These are phyloP conservation scores for Rhea americana DNA, from an alignment of 2,113 vertebrate species.

Conservation along the genomic window DNA sequence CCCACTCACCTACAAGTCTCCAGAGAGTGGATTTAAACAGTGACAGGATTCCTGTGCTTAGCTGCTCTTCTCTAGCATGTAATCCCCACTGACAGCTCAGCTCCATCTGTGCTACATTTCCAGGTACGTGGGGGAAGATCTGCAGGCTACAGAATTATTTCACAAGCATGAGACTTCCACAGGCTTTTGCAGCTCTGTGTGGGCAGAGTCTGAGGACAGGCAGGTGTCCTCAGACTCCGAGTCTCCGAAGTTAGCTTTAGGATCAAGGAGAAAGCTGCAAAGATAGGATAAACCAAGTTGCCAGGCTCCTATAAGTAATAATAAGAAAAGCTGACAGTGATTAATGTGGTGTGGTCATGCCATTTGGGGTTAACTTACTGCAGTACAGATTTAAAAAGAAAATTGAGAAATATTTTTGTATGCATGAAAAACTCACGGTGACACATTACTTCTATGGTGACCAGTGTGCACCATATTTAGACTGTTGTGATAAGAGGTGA, in stretches of 20 bases:
- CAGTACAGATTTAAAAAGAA: neutral
- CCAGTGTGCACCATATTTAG: neutral
- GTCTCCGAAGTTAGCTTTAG: neutral
- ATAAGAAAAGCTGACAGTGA: neutral
- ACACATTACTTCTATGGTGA: slow-evolving; percentile 30
- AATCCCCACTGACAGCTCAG: neutral
- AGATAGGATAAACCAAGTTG: neutral
- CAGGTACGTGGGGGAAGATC: neutral
- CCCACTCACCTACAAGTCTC: neutral
- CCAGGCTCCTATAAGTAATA: neutral
- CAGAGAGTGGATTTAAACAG: slow-evolving; percentile 8
- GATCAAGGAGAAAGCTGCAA: neutral
- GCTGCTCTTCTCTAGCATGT: neutral
- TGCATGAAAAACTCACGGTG: neutral
- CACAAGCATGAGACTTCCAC: neutral
- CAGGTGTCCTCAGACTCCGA: neutral
- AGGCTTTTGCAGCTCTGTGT: neutral
- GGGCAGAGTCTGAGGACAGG: neutral
- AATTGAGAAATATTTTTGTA: neutral
- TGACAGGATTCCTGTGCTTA: neutral
- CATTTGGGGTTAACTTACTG: neutral
- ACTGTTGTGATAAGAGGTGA: neutral
- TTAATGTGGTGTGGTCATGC: neutral
- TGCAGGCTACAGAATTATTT: slow-evolving; percentile 26
- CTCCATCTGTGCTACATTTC: slow-evolving; percentile 37